Percentiles rank a stretch among this genome's conserved stretches.
These are phyloP conservation scores for Oligia fasciuncula DNA, from an alignment of 2,888 invertebrate species.

Conservation along the genomic window DNA sequence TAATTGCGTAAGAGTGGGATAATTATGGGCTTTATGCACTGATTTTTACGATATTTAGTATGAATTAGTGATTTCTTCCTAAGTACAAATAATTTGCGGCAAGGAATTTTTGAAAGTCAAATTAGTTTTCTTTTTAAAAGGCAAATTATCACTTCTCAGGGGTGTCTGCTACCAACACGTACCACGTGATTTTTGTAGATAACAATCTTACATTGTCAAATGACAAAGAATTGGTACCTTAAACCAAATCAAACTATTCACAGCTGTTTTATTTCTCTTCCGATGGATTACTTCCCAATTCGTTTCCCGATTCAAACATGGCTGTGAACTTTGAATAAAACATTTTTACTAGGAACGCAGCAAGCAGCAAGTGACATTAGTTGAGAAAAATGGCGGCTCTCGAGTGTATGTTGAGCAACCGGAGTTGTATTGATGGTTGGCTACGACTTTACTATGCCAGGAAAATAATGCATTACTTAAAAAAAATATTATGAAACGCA, in stretches of 20 bases:
- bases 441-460: not conserved
- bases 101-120: too few species aligned
- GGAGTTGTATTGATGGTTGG: constrained; percentile 28
- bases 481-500: not conserved
- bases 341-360: constrained; percentile 50
- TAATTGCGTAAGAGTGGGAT: not conserved
- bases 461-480: constrained; percentile 4
- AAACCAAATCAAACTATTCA: constrained; percentile 8
- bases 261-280: constrained; percentile 34
- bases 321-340: constrained; percentile 55
- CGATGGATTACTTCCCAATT: constrained; percentile 49
- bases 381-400: constrained; percentile 51
- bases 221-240: not conserved
- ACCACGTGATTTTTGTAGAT: too few species aligned
- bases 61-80: too few species aligned
- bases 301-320: constrained; percentile 44
- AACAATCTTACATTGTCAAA: not conserved
- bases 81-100: too few species aligned
- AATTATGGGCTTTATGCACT: not conserved
- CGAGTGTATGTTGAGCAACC: constrained; percentile 19
- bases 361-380: constrained; percentile 57
- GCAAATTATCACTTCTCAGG: too few species aligned
- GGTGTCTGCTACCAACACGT: too few species aligned
- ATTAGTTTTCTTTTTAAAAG: too few species aligned
- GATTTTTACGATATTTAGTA: too few species aligned